Percentiles rank a stretch among this genome's conserved stretches.
These are phyloP conservation scores for Cardiocondyla obscurior DNA, from an alignment of 1,140 invertebrate genomes.

Conservation along the genomic window DNA sequence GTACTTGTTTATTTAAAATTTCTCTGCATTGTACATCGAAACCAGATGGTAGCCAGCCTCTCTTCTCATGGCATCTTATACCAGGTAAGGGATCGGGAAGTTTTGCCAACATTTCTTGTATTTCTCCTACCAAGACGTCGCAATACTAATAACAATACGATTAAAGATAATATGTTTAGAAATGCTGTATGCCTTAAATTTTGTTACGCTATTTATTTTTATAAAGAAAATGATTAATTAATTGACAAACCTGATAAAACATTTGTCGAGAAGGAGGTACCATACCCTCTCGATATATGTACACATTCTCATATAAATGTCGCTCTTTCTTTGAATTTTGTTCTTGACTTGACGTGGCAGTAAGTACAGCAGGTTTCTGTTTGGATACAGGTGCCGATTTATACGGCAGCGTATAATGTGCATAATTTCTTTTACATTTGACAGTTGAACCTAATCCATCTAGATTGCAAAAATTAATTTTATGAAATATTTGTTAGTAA, in stretches of 20 bases:
- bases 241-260: conserved; percentile 89
- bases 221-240: background rate
- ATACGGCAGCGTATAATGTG: conserved; percentile 84
- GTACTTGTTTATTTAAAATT: conserved; percentile 87
- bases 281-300: conserved; percentile 88
- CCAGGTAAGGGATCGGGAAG: conserved; percentile 87
- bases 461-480: conserved; percentile 57
- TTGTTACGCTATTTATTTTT: background rate
- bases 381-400: conserved; percentile 81
- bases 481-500: background rate
- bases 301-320: conserved; percentile 82
- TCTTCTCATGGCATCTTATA: conserved; percentile 88
- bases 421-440: conserved; percentile 85
- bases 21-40: conserved; percentile 88
- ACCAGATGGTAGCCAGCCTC: conserved; percentile 90
- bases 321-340: conserved; percentile 73
- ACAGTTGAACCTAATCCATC: conserved; percentile 85
- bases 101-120: conserved; percentile 90
- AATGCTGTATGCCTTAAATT: background rate
- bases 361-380: conserved; percentile 80
- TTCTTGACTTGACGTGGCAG: conserved; percentile 73
- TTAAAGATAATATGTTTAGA: background rate
- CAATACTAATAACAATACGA: conserved; percentile 87
- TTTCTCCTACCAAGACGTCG: conserved; percentile 93
- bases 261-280: conserved; percentile 91